Percentiles rank a stretch among this genome's conserved stretches.
Conservation (phyloP, 2,113 vertebrate genomes). For the Mormyrus iriodes region DNA sequence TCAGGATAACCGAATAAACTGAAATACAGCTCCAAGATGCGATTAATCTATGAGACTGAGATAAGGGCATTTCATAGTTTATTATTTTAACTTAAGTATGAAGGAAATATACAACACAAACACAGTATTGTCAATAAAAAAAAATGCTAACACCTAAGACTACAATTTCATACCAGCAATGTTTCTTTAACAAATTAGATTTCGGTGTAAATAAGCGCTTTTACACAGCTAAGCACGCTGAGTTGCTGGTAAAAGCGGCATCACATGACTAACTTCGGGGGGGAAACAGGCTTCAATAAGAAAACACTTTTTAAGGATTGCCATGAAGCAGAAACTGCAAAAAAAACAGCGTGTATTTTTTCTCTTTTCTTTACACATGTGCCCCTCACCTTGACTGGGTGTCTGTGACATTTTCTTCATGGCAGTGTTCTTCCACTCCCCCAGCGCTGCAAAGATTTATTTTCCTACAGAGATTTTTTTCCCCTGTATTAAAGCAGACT, state of each 20-base stretch:
- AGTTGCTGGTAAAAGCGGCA: neutral
- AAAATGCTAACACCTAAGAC: neutral
- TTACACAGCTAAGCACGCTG: neutral
- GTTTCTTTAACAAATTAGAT: neutral
- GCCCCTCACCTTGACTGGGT: neutral
- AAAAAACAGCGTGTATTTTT: neutral
- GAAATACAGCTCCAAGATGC: neutral
- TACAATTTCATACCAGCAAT: neutral
- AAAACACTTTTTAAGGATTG: neutral
- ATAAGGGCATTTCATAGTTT: neutral
- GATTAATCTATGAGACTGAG: neutral
- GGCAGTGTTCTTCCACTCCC: neutral
- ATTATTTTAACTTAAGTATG: neutral
- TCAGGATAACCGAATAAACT: neutral
- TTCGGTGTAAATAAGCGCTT: neutral
- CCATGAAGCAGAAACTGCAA: neutral
- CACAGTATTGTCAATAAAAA: neutral
- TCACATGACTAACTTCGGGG: neutral
- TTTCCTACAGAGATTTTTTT: neutral
- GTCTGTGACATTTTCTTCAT: slow-evolving; percentile 7
- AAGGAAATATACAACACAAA: neutral
- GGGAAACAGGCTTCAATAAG: neutral
- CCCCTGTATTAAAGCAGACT: too few species aligned
- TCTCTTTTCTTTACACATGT: neutral
- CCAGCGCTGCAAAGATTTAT: neutral